These are phyloP conservation scores for Rotaria macrura DNA, from an alignment of 2,888 invertebrate genomes.

Conservation along the genomic window DNA sequence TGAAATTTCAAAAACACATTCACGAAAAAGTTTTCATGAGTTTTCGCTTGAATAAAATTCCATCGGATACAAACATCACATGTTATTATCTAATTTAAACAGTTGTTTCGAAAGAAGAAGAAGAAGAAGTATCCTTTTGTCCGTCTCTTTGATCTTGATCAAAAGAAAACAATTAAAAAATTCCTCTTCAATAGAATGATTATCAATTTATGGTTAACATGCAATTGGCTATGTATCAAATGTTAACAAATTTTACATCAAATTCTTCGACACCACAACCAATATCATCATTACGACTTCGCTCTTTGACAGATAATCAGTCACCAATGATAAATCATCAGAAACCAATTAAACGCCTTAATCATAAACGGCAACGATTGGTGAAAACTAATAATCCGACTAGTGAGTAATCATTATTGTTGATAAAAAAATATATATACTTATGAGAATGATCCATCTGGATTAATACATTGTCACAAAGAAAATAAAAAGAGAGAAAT, in stretches of 20 bases:
- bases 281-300: background rate
- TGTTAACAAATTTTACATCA: background rate
- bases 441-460: background rate
- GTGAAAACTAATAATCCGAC: background rate
- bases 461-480: background rate
- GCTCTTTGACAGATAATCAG: background rate
- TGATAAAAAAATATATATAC: background rate
- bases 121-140: background rate
- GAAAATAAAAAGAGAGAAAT: background rate
- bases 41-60: background rate
- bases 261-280: background rate
- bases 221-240: conserved; percentile 21
- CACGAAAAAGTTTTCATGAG: too few relatives aligned
- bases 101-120: background rate
- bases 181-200: background rate
- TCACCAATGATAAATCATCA: background rate
- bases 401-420: background rate
- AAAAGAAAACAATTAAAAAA: background rate
- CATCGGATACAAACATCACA: background rate
- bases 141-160: background rate
- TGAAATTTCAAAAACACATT: too few relatives aligned
- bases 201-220: conserved; percentile 8
- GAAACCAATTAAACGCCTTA: background rate
- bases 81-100: background rate
- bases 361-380: background rate